phyloP scores from a whole-genome alignment of 2,797 vertebrate genomes.

The Valencia hispanica region DNA sequence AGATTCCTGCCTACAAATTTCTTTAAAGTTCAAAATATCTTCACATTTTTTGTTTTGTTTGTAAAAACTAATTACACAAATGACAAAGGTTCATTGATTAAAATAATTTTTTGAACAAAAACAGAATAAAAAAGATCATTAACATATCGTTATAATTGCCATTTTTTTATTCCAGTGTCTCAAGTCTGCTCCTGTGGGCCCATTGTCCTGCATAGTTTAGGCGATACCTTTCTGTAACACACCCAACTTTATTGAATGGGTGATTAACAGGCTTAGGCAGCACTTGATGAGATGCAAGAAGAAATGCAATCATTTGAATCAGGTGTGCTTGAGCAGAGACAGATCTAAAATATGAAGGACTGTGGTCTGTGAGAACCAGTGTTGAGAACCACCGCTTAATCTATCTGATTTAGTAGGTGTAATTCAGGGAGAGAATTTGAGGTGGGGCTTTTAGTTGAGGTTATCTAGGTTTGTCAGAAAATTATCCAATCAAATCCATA shows the following conservation, averaged over 20 bases:
- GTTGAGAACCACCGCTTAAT: not conserved
- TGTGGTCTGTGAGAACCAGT: not conserved
- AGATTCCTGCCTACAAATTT: not conserved
- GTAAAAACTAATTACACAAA: not conserved
- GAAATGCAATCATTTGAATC: not conserved
- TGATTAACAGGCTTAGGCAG: not conserved
- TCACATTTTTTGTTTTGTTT: not conserved
- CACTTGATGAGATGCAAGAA: not conserved
- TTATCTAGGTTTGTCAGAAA: not conserved
- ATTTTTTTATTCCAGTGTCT: not conserved
- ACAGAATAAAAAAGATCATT: not conserved
- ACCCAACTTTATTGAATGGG: not conserved
- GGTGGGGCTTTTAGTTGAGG: not conserved
- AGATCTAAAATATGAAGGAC: not conserved
- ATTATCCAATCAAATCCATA: not conserved
- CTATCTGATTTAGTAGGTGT: not conserved
- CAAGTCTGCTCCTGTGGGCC: not conserved
- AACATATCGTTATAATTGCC: not conserved
- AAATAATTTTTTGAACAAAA: not conserved
- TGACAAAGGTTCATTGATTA: not conserved
- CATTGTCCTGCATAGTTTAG: not conserved
- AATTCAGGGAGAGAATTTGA: not conserved
- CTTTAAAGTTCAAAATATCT: not conserved
- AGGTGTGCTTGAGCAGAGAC: not conserved
- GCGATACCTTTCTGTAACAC: not conserved